phyloP scores from a whole-genome alignment of 2,113 vertebrate genomes.

The Saguinus midas region DNA sequence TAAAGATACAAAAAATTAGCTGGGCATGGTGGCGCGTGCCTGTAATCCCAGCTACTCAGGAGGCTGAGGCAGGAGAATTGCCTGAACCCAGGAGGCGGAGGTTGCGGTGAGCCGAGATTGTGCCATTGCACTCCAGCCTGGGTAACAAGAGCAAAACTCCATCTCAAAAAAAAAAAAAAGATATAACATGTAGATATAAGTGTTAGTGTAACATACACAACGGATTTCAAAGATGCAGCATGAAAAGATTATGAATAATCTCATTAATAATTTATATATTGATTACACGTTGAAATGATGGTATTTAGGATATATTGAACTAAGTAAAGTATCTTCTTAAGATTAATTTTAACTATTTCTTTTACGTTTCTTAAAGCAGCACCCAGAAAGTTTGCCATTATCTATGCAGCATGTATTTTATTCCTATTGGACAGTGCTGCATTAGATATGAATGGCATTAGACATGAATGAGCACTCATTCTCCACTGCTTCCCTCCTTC shows the following conservation, averaged over 20 bases:
- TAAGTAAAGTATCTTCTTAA: neutral
- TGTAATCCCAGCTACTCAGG: no score
- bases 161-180: no score
- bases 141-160: no score
- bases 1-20: no score
- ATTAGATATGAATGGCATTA: neutral
- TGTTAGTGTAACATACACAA: neutral
- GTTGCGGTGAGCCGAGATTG: no score
- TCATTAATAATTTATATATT: neutral
- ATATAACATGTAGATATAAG: neutral
- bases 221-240: neutral
- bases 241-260: neutral
- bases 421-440: neutral
- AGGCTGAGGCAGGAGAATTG: no score
- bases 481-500: neutral
- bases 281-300: neutral
- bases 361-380: conserved; percentile 5
- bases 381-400: neutral
- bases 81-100: no score
- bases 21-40: no score
- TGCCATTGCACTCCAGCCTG: no score
- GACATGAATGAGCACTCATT: neutral
- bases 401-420: neutral
- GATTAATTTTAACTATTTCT: neutral
- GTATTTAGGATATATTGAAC: neutral